These are phyloP conservation scores for Engystomops pustulosus DNA, from an alignment of 2,113 vertebrate species.

Conservation along the genomic window DNA sequence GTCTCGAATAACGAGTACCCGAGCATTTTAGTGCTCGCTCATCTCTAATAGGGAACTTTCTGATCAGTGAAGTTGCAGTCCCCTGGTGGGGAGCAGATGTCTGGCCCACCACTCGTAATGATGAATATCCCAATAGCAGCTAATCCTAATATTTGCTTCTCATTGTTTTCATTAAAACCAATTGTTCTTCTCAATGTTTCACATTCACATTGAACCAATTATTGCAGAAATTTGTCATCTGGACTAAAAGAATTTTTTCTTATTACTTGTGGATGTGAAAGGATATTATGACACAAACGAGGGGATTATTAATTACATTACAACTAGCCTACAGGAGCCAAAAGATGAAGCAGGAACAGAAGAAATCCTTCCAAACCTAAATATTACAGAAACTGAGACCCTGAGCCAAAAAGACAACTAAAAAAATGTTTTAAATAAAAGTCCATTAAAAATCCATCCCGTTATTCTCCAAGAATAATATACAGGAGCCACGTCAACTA, in stretches of 20 bases:
- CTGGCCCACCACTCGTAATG: neutral
- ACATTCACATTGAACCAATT: slow-evolving; percentile 11
- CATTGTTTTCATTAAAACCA: neutral
- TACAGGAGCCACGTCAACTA: too few relatives aligned
- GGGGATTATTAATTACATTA: slow-evolving; percentile 3
- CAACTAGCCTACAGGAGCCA: neutral
- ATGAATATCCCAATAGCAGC: neutral
- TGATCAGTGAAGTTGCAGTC: neutral
- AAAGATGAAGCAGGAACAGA: neutral
- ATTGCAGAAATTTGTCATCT: neutral
- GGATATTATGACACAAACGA: neutral
- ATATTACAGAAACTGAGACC: neutral
- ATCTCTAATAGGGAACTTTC: neutral
- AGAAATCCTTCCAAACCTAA: neutral
- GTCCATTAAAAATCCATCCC: neutral
- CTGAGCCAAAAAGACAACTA: neutral
- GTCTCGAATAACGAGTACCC: too few relatives aligned
- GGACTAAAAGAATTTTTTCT: neutral
- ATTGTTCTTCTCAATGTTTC: neutral
- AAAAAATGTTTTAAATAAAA: neutral
- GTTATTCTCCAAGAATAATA: too few relatives aligned
- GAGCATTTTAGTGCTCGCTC: too few relatives aligned
- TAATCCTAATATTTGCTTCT: slow-evolving; percentile 7
- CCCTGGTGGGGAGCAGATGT: neutral
- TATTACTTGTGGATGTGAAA: neutral